phyloP scores from a whole-genome alignment of 2,888 invertebrate genomes.

The Zaprionus bogoriensis region DNA sequence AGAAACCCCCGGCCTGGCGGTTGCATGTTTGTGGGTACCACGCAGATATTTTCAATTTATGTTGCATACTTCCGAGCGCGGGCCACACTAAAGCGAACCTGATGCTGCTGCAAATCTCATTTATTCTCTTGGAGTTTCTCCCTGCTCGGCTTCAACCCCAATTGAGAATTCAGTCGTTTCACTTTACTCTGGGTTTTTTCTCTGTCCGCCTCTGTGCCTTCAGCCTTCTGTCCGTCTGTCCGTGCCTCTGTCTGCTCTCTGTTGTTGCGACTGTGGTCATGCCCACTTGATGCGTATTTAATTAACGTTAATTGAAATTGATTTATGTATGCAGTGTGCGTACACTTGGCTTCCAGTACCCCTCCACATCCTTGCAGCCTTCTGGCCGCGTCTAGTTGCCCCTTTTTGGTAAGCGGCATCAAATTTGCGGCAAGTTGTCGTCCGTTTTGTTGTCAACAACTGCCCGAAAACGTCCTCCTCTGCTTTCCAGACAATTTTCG shows the following conservation, averaged over 20 bases:
- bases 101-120: slow-evolving; percentile 52
- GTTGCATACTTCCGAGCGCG: slow-evolving; percentile 50
- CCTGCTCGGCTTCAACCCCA: slow-evolving; percentile 35
- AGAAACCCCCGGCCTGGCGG: no score
- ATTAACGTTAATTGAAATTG: slow-evolving; percentile 82
- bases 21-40: slow-evolving; percentile 28
- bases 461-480: slow-evolving; percentile 5
- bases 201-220: not conserved
- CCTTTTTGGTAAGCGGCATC: slow-evolving; percentile 1
- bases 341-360: slow-evolving; percentile 24
- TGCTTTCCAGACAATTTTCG: slow-evolving; percentile 33
- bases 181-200: slow-evolving; percentile 1
- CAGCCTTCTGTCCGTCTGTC: slow-evolving; percentile 5
- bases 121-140: slow-evolving; percentile 42
- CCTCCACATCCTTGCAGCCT: not conserved
- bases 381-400: not conserved
- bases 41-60: slow-evolving; percentile 66
- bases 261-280: slow-evolving; percentile 71
- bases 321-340: slow-evolving; percentile 76
- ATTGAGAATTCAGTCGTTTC: slow-evolving; percentile 27
- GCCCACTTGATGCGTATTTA: slow-evolving; percentile 80
- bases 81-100: no score
- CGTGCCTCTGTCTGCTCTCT: not conserved
- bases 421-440: slow-evolving; percentile 58
- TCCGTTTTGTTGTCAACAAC: slow-evolving; percentile 27